Conservation (phyloP, 2,888 invertebrate species). For the Fragum whitleyi region DNA sequence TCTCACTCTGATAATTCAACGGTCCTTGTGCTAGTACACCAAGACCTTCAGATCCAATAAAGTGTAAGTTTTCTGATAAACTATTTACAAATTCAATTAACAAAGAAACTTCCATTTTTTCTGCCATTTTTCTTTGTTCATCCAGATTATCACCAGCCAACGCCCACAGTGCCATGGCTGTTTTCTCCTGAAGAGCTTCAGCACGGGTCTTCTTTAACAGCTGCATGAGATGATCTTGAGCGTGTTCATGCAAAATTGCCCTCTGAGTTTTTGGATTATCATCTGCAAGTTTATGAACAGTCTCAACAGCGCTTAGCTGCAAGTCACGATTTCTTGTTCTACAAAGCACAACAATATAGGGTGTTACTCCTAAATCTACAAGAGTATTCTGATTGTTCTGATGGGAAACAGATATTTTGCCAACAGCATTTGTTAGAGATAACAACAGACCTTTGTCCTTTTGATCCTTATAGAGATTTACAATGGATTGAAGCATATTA, state of each 20-base stretch:
- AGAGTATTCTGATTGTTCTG: slow-evolving; percentile 79
- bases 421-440: slow-evolving; percentile 77
- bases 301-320: slow-evolving; percentile 82
- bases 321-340: slow-evolving; percentile 77
- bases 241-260: slow-evolving; percentile 76
- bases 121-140: slow-evolving; percentile 81
- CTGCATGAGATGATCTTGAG: slow-evolving; percentile 81
- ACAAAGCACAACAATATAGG: slow-evolving; percentile 79
- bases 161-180: slow-evolving; percentile 83
- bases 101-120: slow-evolving; percentile 80
- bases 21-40: slow-evolving; percentile 83
- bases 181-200: slow-evolving; percentile 79
- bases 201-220: slow-evolving; percentile 79
- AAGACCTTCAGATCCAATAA: slow-evolving; percentile 83
- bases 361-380: slow-evolving; percentile 78
- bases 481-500: slow-evolving; percentile 84
- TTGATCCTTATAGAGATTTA: slow-evolving; percentile 76
- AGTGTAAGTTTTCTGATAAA: slow-evolving; percentile 81
- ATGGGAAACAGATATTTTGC: slow-evolving; percentile 74
- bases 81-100: slow-evolving; percentile 83
- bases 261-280: slow-evolving; percentile 80
- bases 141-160: slow-evolving; percentile 81
- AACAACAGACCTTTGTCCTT: slow-evolving; percentile 75
- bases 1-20: slow-evolving; percentile 78
- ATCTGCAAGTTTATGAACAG: slow-evolving; percentile 80